Base-by-base conservation (phyloP, 2,113 vertebrate genomes). In the Oncorhynchus nerka region DNA sequence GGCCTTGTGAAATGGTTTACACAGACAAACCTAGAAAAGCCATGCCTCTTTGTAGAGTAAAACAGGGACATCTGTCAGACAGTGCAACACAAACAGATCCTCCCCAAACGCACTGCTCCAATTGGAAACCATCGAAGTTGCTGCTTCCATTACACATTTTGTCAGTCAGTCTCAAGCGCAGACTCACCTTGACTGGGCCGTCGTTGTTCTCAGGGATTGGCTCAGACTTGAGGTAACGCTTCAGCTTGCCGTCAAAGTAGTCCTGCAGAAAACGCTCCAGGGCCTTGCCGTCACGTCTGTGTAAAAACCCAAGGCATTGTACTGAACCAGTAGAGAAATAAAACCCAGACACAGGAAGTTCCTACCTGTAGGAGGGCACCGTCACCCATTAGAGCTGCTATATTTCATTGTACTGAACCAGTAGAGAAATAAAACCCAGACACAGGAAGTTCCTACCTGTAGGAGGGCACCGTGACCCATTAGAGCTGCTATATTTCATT, bases 211-310 rank as follows among this genome's bases (percentile, higher is more conserved):
- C 96, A 65, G 98, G 98, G 51, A 99, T 77, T 16, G 96, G 92
- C 80, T 99, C 98, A 0, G 98, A 99, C 77, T 99, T 99, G 61
- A 99, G 90, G 76, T 99, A 99, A 79, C 93, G 95, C 90, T 99
- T 99, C 86, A 99, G 77, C 3, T 90, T 95, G 51, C 97, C 97
- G 79, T 95, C 96, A 0, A 99, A 98, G 79, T 97, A 99, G 85
- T 95, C 92, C 79, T 97, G 94, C 79, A 99, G 92, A 89, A 99
- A 99, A 73, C 93, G 91, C 86, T 99, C 95, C 85, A 99, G 93
- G 76, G 97, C 95, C 82, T 97, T 97, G 39, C 98, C 98, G 19
- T 99, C 97, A 30, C 96, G 96, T 22, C 97, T 99, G 87, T n/a
- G n/a, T 0, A 74, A 81, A 5, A 68, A 34, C 6, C 5, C 32